A percentile compares a stretch with the other conserved stretches of the same genome.
These are phyloP conservation scores for Chascanopsetta lugubris DNA, from an alignment of 2,113 vertebrate species.

Conservation along the genomic window DNA sequence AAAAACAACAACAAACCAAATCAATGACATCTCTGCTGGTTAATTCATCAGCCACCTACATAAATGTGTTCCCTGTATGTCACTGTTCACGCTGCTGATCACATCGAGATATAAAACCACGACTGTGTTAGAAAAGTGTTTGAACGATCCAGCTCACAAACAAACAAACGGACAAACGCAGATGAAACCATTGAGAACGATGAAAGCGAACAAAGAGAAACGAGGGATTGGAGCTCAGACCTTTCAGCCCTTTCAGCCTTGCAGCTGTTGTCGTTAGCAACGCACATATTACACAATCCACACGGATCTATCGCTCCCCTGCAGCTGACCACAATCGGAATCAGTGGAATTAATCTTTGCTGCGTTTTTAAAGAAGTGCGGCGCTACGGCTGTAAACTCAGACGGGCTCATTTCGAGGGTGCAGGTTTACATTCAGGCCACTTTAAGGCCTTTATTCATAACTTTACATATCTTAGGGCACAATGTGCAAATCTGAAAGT, in stretches of 20 bases:
- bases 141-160: background rate
- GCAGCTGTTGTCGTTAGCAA: background rate
- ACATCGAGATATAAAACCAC: background rate
- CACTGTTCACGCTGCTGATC: background rate
- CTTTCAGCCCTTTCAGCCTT: too few relatives aligned
- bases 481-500: constrained; percentile 4
- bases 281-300: constrained; percentile 23
- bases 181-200: too few relatives aligned
- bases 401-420: too few relatives aligned
- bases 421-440: background rate
- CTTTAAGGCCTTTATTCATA: constrained; percentile 3
- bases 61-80: background rate
- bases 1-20: too few relatives aligned
- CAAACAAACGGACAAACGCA: background rate
- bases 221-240: background rate
- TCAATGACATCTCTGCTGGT: too few relatives aligned
- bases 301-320: constrained; percentile 3
- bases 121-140: background rate
- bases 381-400: background rate
- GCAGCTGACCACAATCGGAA: constrained; percentile 33
- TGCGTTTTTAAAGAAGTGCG: background rate
- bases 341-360: background rate
- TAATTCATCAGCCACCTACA: too few relatives aligned
- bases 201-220: background rate
- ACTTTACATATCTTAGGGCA: constrained; percentile 6